phyloP scores from a whole-genome alignment of 2,797 vertebrate species.

The Lacerta viridis region DNA sequence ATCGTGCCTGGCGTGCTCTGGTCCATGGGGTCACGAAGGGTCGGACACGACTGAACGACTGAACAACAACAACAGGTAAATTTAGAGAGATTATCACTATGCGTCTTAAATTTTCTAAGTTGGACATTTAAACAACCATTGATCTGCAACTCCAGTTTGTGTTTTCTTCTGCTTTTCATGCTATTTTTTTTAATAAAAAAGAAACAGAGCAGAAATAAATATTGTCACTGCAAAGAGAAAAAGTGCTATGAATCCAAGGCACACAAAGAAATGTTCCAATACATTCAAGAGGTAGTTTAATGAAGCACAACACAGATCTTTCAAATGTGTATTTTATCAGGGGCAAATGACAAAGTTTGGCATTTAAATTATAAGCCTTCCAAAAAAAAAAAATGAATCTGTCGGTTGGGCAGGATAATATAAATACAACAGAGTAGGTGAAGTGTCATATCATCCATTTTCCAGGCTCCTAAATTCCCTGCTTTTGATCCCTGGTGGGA shows the following conservation, averaged over 20 bases:
- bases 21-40: no score
- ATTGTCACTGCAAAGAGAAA: not conserved
- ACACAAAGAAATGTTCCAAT: not conserved
- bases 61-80: no score
- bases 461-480: conserved; percentile 60
- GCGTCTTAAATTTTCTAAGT: not conserved
- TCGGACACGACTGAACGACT: no score
- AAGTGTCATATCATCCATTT: conserved; percentile 62
- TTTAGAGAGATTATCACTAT: not conserved
- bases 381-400: conserved; percentile 36
- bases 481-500: conserved; percentile 75
- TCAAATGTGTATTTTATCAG: not conserved
- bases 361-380: conserved; percentile 35
- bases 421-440: conserved; percentile 45
- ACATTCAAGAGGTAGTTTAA: not conserved
- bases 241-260: not conserved
- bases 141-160: not conserved
- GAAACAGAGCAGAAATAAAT: not conserved
- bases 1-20: no score
- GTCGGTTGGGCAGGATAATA: conserved; percentile 66
- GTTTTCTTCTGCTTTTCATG: not conserved
- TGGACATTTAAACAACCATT: not conserved
- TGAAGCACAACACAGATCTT: not conserved
- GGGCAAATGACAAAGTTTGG: not conserved
- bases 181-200: not conserved